Base-by-base conservation (phyloP, 2,888 invertebrate genomes). In the Cremastinae sp. region DNA sequence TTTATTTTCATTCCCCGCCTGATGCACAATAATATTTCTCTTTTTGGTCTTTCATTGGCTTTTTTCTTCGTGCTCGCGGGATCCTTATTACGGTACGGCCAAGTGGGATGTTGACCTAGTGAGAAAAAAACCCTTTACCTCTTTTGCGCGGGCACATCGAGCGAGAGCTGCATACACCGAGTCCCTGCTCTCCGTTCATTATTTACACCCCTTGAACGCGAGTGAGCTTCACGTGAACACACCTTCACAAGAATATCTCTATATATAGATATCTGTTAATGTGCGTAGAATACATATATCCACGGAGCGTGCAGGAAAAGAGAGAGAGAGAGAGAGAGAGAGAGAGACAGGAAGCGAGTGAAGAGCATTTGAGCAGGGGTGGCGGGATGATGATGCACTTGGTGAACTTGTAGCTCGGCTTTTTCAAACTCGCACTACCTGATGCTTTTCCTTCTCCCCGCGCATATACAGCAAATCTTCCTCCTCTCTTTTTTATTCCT, bases 101-200 rank as follows among this genome's bases (percentile, higher is more conserved):
- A 65, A 81, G 79, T 74, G 71, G 75, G 71, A 81, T 85, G 85
- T 86, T 86, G 86, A 86, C 86, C 86, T 83, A 86, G 79, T 86
- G 83, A 84, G 34, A 75, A 74, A 28, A n/a, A 82, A 79, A 82
- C 82, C 83, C 84, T 76, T 78, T 73, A 66, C 73, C 71, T 74
- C 80, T 81, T 78, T 78, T 66, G 68, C 65, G 62, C 74, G 47
- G 41, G 18, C 22, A 28, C 43, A 45, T 12, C 49, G 62, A 34
- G 69, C 28, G 65, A 16, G 68, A 38, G 28, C 18, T 68, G 71
- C 81, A 75, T 76, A 82, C 83, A 83, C 84, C 84, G 82, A 84
- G 82, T 85, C 86, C 85, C 83, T 84, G 84, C 83, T 85, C 86
- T 86, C 83, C 85, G 84, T 86, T 86, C 85, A 86, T 86, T 86